Conservation (phyloP, 2,797 vertebrate genomes). For the Phataginus tetradactyla region DNA sequence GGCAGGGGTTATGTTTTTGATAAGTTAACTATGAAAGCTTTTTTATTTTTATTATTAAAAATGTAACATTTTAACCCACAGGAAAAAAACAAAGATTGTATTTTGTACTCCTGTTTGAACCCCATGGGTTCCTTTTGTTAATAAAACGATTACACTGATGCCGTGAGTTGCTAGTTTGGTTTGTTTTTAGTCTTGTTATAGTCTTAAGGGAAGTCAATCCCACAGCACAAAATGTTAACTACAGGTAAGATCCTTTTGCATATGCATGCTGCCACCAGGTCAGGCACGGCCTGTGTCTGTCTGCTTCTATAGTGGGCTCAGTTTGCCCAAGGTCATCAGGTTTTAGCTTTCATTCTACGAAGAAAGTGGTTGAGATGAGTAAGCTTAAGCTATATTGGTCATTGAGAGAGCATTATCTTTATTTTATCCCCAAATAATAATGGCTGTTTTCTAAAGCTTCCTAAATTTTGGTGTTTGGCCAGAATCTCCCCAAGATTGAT, state of each 20-base stretch:
- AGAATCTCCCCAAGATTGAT: neutral
- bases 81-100: constrained; percentile 81
- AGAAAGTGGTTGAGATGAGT: neutral
- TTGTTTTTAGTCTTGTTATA: neutral
- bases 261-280: neutral
- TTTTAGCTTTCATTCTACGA: neutral
- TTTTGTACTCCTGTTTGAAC: constrained; percentile 88
- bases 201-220: neutral
- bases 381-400: neutral
- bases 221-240: neutral
- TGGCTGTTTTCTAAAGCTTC: neutral
- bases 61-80: constrained; percentile 82
- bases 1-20: constrained; percentile 83
- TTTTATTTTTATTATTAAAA: constrained; percentile 84
- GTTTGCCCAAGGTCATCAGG: neutral
- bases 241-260: neutral
- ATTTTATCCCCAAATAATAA: neutral
- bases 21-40: constrained; percentile 82
- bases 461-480: neutral
- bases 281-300: neutral
- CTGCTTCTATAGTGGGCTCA: neutral
- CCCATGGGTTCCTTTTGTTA: constrained; percentile 89
- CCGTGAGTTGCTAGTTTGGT: neutral
- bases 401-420: neutral
- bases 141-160: constrained; percentile 82